These are phyloP conservation scores for Tachina grossa DNA, from an alignment of 2,888 invertebrate genomes.

Conservation along the genomic window DNA sequence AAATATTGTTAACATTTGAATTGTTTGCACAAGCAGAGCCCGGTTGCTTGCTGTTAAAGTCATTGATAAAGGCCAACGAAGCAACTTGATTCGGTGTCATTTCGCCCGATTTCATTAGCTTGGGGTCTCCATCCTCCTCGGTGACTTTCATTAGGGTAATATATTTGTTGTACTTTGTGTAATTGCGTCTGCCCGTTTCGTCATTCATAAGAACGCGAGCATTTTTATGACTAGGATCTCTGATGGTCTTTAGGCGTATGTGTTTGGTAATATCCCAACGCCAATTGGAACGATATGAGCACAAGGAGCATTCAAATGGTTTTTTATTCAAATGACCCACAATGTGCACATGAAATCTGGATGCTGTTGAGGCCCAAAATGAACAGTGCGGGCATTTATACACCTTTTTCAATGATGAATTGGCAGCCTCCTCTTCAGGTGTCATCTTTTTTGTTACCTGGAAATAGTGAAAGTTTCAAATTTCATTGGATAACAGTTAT, in stretches of 20 bases:
- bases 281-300: constrained; percentile 97
- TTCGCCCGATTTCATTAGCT: constrained; percentile 82
- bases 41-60: constrained; percentile 82
- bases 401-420: constrained; percentile 89
- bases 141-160: constrained; percentile 88
- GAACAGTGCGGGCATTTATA: constrained; percentile 96
- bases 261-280: constrained; percentile 98
- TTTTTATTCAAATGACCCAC: constrained; percentile 96
- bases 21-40: constrained; percentile 56
- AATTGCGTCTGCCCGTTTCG: constrained; percentile 94
- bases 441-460: constrained; percentile 85
- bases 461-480: constrained; percentile 82
- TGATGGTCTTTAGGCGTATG: constrained; percentile 93
- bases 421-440: constrained; percentile 86
- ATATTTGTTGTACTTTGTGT: constrained; percentile 96
- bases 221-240: constrained; percentile 91
- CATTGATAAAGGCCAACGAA: constrained; percentile 84
- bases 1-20: constrained; percentile 67
- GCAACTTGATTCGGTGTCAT: constrained; percentile 84
- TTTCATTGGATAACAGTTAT: constrained; percentile 78
- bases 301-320: constrained; percentile 97
- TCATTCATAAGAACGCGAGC: constrained; percentile 95
- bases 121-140: constrained; percentile 83
- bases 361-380: constrained; percentile 96
- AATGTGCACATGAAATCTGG: constrained; percentile 96